A percentile compares a stretch with the other conserved stretches of the same genome.
Conservation (phyloP, 2,113 vertebrate genomes). For the Sphaerodactylus townsendi region DNA sequence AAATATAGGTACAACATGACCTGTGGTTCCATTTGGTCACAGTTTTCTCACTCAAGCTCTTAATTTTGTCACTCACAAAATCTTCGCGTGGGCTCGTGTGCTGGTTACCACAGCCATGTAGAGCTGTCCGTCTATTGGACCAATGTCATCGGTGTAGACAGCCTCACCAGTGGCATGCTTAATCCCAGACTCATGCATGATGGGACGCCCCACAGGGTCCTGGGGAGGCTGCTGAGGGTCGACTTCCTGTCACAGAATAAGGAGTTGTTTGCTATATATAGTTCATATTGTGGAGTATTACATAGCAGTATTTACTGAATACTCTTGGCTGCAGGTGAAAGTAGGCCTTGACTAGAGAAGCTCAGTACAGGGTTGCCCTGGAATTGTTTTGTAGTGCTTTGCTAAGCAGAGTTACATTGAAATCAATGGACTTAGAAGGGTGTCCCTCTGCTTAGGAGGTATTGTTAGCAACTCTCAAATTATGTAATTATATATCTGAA, state of each 20-base stretch:
- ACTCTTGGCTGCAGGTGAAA: no score
- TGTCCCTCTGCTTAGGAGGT: no score
- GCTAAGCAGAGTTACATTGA: no score
- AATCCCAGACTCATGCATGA: conserved; percentile 81
- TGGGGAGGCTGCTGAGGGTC: conserved; percentile 68
- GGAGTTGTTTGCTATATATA: neutral
- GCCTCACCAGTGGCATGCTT: conserved; percentile 87
- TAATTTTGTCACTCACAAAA: conserved; percentile 68
- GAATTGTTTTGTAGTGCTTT: no score
- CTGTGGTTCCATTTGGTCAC: neutral
- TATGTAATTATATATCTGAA: no score
- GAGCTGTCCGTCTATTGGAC: conserved; percentile 77
- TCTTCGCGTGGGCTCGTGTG: conserved; percentile 78
- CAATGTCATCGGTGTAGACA: conserved; percentile 82
- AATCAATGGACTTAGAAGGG: no score
- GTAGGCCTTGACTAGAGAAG: no score
- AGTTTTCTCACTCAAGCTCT: neutral
- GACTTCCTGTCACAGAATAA: conserved; percentile 72
- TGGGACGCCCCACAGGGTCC: conserved; percentile 81
- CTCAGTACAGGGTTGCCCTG: no score
- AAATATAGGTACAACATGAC: no score
- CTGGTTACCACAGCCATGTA: conserved; percentile 83
- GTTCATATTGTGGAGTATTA: neutral
- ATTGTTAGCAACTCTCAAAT: no score
- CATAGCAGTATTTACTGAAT: neutral